Evolutionary conservation across 1,140 invertebrate genomes (phyloP).

Genomic region (Meloidogyne exigua): DNA sequence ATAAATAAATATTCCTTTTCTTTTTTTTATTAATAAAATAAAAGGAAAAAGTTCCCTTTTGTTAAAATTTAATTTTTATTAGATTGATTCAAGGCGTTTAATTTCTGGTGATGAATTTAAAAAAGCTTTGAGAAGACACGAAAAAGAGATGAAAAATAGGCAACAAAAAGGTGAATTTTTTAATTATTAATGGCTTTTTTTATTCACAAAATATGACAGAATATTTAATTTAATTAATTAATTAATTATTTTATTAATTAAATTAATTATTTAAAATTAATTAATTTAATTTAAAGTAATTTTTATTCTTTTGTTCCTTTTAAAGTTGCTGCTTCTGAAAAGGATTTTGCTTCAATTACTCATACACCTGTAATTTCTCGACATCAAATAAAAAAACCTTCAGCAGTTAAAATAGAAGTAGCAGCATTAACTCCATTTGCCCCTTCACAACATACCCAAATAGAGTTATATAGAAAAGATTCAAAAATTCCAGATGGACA

Average conservation of each 20-base stretch:
- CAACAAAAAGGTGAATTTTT: constrained; percentile 29
- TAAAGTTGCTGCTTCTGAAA: too few species aligned
- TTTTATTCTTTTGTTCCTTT: too few species aligned
- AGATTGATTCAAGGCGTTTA: constrained; percentile 43
- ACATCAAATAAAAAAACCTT: constrained; percentile 5
- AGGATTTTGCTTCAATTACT: too few species aligned
- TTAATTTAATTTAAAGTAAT: too few species aligned
- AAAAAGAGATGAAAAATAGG: constrained; percentile 26
- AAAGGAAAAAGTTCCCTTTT: constrained; percentile 1
- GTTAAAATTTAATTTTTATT: constrained; percentile 8
- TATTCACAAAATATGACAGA: too few species aligned
- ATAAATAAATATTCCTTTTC: neutral
- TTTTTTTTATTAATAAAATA: neutral
- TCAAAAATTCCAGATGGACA: constrained; percentile 1
- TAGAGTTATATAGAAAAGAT: neutral
- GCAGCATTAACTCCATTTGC: neutral
- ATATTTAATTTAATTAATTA: too few species aligned
- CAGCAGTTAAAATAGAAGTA: neutral
- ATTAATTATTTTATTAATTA: too few species aligned
- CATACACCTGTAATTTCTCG: neutral
- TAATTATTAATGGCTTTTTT: neutral
- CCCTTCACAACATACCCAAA: neutral
- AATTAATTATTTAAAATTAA: too few species aligned
- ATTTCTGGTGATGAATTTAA: constrained; percentile 46
- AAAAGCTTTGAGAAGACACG: constrained; percentile 33